Base-by-base conservation (phyloP, 1,140 invertebrate genomes). In the Drosophila gunungcola region DNA sequence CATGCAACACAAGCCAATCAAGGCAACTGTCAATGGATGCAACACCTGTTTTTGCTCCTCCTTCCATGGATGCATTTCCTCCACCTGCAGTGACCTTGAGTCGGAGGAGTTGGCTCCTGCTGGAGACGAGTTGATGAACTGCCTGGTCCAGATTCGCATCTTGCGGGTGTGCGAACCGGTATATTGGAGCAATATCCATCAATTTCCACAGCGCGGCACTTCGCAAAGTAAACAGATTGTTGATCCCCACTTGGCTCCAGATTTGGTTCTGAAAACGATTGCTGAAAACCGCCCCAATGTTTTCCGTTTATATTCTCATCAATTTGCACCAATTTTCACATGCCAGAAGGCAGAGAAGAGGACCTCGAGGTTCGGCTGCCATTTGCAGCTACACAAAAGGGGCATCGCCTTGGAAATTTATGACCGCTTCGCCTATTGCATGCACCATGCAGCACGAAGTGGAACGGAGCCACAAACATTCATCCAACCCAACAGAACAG, bases 1-100 rank as follows among this genome's bases (percentile, higher is more conserved):
- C 82, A 81, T 86, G 82, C 78, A 80, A 86, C 82, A 86, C 69
- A 81, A 81, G 53, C 56, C 69, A 86, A 75, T 86, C 82, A 86
- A 84, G 78, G 68, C 64, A 56, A 86, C 82, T 85, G 82, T 86
- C 82, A 86, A 86, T 78, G 54, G 63, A 46, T 77, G 78, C 65
- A 81, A 86, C 82, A 86, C 82, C 82, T 78, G 74, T 64, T 51
- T 81, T 39, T 49, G 48, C 48, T 53, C 34, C 73, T 54, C 48
- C 16, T 21, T 27, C 11, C 45, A 46, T 5, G 45, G 52, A 56
- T 55, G 38, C 10, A 48, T 46, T 63, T 10, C 49, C 45, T 39
- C 16, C 51, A 56, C 25, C n/a, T 9, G 60, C 29, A 25, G 43
- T 45, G 82, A 86, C 82, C 82, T 86, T 86, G 46, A 49, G 46